Percentiles rank a stretch among this genome's conserved stretches.
Conservation (phyloP, 1,140 invertebrate species). For the Medauroidea extradentata region DNA sequence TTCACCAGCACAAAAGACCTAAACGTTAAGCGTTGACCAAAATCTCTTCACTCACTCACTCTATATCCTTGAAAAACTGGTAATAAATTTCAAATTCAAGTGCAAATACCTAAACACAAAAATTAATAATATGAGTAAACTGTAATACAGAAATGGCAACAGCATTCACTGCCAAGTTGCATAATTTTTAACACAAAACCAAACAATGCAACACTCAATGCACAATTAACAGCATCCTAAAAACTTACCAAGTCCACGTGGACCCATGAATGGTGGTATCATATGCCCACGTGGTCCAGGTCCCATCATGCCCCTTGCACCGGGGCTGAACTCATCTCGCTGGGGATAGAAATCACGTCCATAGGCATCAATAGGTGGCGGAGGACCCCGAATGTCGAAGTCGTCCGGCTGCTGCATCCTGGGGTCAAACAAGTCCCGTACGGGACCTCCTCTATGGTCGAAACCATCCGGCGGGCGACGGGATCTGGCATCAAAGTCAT, state of each 20-base stretch:
- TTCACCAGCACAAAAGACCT: too few relatives aligned
- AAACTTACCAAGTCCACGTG: slow-evolving; percentile 8
- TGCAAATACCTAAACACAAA: too few relatives aligned
- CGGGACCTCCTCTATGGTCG: slow-evolving; percentile 31
- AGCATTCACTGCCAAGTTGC: too few relatives aligned
- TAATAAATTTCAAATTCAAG: too few relatives aligned
- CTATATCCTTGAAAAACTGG: too few relatives aligned
- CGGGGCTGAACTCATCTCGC: slow-evolving; percentile 1
- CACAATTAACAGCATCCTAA: too few relatives aligned
- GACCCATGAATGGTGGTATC: slow-evolving; percentile 45
- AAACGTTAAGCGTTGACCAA: too few relatives aligned
- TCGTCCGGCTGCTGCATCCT: slow-evolving; percentile 30
- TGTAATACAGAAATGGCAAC: too few relatives aligned
- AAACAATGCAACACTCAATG: too few relatives aligned
- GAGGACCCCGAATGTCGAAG: slow-evolving; percentile 38
- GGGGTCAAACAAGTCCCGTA: slow-evolving; percentile 26
- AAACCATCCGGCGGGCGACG: slow-evolving; percentile 18
- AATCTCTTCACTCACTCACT: too few relatives aligned
- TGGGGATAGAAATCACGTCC: slow-evolving; percentile 27
- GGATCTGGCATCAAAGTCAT: not conserved
- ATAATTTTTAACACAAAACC: too few relatives aligned
- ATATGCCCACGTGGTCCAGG: slow-evolving; percentile 41
- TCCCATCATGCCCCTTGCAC: slow-evolving; percentile 36
- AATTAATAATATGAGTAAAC: too few relatives aligned
- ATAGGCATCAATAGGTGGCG: slow-evolving; percentile 31